phyloP scores from a whole-genome alignment of 2,113 vertebrate species.

The Ascaphus truei region DNA sequence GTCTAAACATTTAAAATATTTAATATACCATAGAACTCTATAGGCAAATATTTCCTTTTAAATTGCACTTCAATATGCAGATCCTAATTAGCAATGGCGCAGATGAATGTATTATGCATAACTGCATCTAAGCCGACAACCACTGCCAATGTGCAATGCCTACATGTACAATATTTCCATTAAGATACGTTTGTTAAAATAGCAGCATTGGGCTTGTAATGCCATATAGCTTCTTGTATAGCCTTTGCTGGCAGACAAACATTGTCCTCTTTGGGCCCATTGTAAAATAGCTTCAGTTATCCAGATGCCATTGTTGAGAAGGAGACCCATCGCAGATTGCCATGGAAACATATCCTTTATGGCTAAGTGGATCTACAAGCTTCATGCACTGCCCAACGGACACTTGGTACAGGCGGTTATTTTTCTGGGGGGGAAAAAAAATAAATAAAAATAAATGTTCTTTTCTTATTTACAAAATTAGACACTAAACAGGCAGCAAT shows the following conservation, averaged over 20 bases:
- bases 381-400: slow-evolving; percentile 91
- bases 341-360: slow-evolving; percentile 81
- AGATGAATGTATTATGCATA: no score
- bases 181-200: slow-evolving; percentile 13
- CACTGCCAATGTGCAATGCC: neutral
- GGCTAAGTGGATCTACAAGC: slow-evolving; percentile 59
- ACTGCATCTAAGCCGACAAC: neutral
- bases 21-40: no score
- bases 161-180: neutral
- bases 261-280: neutral
- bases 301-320: slow-evolving; percentile 84
- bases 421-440: slow-evolving; percentile 62
- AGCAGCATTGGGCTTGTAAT: slow-evolving; percentile 10
- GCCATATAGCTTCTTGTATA: neutral
- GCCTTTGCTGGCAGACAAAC: neutral
- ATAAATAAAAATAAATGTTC: neutral
- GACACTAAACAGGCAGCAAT: neutral
- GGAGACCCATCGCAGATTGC: slow-evolving; percentile 84
- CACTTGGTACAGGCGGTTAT: slow-evolving; percentile 87
- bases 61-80: no score
- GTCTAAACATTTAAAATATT: no score
- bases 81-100: no score
- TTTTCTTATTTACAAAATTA: neutral
- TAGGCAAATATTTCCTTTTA: no score
- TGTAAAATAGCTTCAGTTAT: slow-evolving; percentile 53